Conservation (phyloP, 2,797 vertebrate species). For the Myotis vivesi region DNA sequence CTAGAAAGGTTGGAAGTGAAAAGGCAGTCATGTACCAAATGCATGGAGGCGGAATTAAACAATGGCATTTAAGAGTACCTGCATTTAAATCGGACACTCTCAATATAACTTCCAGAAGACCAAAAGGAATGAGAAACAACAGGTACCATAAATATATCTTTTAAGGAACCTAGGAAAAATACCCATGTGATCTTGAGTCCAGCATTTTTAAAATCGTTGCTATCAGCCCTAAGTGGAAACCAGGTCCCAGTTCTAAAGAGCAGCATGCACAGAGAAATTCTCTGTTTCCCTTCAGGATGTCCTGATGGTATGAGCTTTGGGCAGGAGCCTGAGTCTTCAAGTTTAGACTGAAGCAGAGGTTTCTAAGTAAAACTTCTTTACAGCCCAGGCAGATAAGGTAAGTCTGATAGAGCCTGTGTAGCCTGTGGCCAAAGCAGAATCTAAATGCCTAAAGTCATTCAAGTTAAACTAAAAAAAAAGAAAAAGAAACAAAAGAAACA, state of each 20-base stretch:
- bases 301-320: not conserved
- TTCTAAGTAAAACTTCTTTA: not conserved
- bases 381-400: not conserved
- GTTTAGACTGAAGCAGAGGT: not conserved
- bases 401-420: not conserved
- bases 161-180: conserved; percentile 10
- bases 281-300: not conserved
- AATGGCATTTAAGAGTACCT: too few species aligned
- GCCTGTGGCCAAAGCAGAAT: not conserved
- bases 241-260: not conserved
- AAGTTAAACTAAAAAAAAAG: not conserved
- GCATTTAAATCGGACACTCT: not conserved
- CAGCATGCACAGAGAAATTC: not conserved
- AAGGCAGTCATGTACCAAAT: not conserved
- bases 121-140: not conserved
- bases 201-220: not conserved
- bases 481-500: not conserved
- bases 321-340: not conserved
- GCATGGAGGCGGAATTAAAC: not conserved
- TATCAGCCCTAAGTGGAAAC: not conserved
- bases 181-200: not conserved
- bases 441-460: not conserved
- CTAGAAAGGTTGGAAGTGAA: not conserved
- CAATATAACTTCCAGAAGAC: not conserved
- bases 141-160: not conserved